phyloP scores from a whole-genome alignment of 2,797 vertebrate species.

The Liparis tanakae region DNA sequence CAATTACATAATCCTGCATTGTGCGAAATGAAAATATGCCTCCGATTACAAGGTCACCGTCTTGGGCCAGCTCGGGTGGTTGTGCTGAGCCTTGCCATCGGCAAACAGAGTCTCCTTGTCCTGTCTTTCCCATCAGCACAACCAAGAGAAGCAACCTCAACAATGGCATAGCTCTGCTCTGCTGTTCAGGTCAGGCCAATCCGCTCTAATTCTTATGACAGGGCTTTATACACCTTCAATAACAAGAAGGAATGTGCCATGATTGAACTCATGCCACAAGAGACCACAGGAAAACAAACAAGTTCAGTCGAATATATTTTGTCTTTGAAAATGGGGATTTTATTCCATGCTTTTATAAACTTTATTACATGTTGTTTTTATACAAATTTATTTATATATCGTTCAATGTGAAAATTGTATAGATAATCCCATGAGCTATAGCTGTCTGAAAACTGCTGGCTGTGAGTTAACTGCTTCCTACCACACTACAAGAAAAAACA shows the following conservation, averaged over 20 bases:
- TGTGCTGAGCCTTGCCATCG: conserved; percentile 54
- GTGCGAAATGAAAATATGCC: conserved; percentile 85
- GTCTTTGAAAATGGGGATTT: conserved; percentile 2
- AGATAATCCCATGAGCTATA: no score
- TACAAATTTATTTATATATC: not conserved
- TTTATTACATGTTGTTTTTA: not conserved
- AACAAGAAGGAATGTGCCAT: conserved; percentile 36
- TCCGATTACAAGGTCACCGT: conserved; percentile 82
- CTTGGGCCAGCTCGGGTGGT: conserved; percentile 73
- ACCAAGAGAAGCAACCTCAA: conserved; percentile 60
- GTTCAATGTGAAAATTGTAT: no score
- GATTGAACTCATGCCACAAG: conserved; percentile 40
- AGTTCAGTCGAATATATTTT: conserved; percentile 15
- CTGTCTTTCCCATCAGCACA: conserved; percentile 42
- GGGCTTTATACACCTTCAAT: conserved; percentile 58
- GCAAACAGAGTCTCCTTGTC: conserved; percentile 63
- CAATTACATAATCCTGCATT: conserved; percentile 65
- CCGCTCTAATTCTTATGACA: not conserved
- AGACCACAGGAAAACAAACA: conserved; percentile 13
- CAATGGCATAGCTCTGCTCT: conserved; percentile 62
- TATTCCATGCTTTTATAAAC: conserved; percentile 4
- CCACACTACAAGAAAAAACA: no score
- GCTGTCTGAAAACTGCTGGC: no score
- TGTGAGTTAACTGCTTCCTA: no score
- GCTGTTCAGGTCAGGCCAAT: conserved; percentile 19